These are phyloP conservation scores for Syritta pipiens DNA, from an alignment of 2,888 invertebrate genomes.

Conservation along the genomic window DNA sequence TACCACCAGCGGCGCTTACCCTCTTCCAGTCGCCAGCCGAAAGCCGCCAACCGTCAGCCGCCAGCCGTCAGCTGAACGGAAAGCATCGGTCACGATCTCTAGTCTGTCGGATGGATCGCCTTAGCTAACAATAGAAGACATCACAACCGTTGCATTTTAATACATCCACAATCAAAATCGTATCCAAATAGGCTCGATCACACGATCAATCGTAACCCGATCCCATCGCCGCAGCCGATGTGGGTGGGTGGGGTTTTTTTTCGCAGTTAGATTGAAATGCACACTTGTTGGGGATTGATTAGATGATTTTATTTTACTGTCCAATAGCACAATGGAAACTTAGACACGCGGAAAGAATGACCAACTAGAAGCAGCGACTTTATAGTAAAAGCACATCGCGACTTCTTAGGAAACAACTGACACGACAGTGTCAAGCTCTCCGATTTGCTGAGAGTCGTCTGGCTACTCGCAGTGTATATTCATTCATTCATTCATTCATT, in stretches of 20 bases:
- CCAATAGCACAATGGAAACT: constrained; percentile 28
- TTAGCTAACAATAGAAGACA: constrained; percentile 39
- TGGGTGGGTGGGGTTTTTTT: constrained; percentile 65
- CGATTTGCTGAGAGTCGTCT: constrained; percentile 47
- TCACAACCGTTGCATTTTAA: constrained; percentile 51
- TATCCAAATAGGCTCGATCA: constrained; percentile 46
- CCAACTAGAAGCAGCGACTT: constrained; percentile 31
- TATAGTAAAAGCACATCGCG: constrained; percentile 23
- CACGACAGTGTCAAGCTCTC: constrained; percentile 60
- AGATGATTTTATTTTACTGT: constrained; percentile 62
- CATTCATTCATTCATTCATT: constrained; percentile 57
- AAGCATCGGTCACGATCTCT: constrained; percentile 67
- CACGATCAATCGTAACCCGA: constrained; percentile 13
- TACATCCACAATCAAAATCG: constrained; percentile 55
- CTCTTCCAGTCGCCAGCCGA: no score
- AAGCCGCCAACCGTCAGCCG: no score
- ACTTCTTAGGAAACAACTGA: constrained; percentile 65
- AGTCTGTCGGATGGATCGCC: constrained; percentile 41
- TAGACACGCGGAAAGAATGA: constrained; percentile 51
- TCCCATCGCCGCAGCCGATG: constrained; percentile 33
- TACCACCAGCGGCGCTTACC: constrained; percentile 66
- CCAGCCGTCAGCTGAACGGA: constrained; percentile 51
- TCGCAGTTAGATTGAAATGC: constrained; percentile 60
- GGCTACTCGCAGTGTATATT: constrained; percentile 24
- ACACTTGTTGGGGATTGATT: constrained; percentile 65